Evolutionary conservation across 2,113 vertebrate species (phyloP), one percentile per base, ranked within the genome.

Genomic region (Sclerurus mexicanus): DNA sequence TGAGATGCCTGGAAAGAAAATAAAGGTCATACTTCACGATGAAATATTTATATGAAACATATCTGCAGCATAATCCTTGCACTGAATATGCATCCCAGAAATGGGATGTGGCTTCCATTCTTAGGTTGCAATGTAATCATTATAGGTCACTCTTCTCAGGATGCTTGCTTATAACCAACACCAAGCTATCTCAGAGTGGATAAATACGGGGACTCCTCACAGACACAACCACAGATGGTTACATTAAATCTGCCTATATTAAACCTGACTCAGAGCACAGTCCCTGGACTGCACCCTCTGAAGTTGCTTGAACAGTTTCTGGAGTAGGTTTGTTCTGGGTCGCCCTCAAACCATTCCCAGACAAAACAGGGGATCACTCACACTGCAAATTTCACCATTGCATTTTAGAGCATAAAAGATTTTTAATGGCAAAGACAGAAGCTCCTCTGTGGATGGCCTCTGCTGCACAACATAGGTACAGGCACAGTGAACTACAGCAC

Each of bases 11-110:
- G 90, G 85, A 91, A 75, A 82, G 47, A 67, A 93, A 90, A 84
- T 72, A 95, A 97, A 97, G 89, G 85, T 97, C 94, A 96, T 33
- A 63, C 47, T 86, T 63, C 66, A 44, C n/a, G 19, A 85, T 87
- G 78, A 58, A 97, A 94, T 47, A 95, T 94, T 92, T 91, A 69
- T 75, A 81, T 20, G 13, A 78, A 78, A 85, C 18, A 63, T 33
- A 95, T 20, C 64, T 75, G 25, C 52, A 75, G 40, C 18, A 5
- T 20, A 96, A 35, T 21, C 55, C 63, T 89, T 47, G 52, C 52
- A 76, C n/a, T 87, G 44, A 66, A 49, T 46, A 66, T 21, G 12
- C 9, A 78, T 22, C 52, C 75, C 23, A 71, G 56, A 93, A 92
- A 59, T 33, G 75, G 63, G 55, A 40, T 2, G 5, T 47, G 63